phyloP scores from a whole-genome alignment of 1,140 invertebrate species.

The Batillaria attramentaria region DNA sequence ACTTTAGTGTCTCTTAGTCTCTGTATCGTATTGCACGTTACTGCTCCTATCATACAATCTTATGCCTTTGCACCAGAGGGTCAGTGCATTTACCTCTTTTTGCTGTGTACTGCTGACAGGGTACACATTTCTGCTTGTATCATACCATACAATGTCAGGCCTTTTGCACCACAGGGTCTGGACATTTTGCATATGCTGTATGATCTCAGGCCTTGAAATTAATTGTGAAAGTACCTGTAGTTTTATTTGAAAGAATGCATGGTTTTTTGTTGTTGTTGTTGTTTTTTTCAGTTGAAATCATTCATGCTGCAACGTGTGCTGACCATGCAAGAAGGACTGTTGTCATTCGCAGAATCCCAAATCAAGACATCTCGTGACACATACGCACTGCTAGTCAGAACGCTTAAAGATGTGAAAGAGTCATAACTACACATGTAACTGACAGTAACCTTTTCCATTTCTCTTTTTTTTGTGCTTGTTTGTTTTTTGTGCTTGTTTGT shows the following conservation, averaged over 20 bases:
- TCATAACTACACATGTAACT: background rate
- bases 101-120: background rate
- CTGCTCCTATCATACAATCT: too few relatives aligned
- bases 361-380: conserved; percentile 58
- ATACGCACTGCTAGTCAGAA: conserved; percentile 51
- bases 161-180: background rate
- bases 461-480: background rate
- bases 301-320: conserved; percentile 51
- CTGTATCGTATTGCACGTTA: background rate
- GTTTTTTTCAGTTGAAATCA: conserved; percentile 47
- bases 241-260: background rate
- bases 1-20: too few relatives aligned
- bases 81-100: too few relatives aligned
- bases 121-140: background rate
- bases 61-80: too few relatives aligned
- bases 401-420: conserved; percentile 31
- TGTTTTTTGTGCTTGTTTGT: background rate
- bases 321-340: conserved; percentile 52
- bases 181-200: background rate
- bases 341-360: conserved; percentile 57
- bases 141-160: background rate
- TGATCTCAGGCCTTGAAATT: background rate
- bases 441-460: background rate
- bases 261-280: background rate
- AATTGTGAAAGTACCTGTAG: background rate